These are phyloP conservation scores for Neodontobutis hainanensis DNA, from an alignment of 2,113 vertebrate species.

Conservation along the genomic window DNA sequence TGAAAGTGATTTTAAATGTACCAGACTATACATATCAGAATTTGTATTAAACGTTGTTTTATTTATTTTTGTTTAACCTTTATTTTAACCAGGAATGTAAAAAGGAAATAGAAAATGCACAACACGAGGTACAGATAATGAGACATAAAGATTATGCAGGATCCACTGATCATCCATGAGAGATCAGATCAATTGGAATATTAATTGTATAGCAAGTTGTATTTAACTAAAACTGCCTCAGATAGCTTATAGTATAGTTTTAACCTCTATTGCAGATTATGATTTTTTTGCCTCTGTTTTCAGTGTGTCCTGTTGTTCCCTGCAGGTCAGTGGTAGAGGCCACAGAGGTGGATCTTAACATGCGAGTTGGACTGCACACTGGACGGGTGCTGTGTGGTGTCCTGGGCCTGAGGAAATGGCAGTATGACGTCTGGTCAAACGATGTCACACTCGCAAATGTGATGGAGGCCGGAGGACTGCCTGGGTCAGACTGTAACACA, in stretches of 20 bases:
- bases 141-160: too few relatives aligned
- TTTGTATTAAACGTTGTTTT: too few relatives aligned
- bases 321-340: slow-evolving; percentile 96
- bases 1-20: too few relatives aligned
- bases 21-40: too few relatives aligned
- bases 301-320: not conserved
- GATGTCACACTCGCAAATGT: slow-evolving; percentile 97
- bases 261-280: not conserved
- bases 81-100: too few relatives aligned
- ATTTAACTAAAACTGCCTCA: not conserved
- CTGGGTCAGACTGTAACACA: slow-evolving; percentile 84
- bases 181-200: not conserved
- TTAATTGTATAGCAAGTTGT: not conserved
- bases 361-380: slow-evolving; percentile 96
- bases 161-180: too few relatives aligned
- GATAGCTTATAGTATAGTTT: not conserved
- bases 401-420: slow-evolving; percentile 97
- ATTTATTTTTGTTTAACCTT: too few relatives aligned
- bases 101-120: too few relatives aligned
- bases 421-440: slow-evolving; percentile 98
- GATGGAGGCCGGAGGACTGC: slow-evolving; percentile 97
- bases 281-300: slow-evolving; percentile 5
- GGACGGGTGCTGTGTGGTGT: slow-evolving; percentile 96
- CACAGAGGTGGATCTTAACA: slow-evolving; percentile 97
- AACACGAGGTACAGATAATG: too few relatives aligned